Conservation (phyloP, 2,888 invertebrate species). For the Panopea generosa region DNA sequence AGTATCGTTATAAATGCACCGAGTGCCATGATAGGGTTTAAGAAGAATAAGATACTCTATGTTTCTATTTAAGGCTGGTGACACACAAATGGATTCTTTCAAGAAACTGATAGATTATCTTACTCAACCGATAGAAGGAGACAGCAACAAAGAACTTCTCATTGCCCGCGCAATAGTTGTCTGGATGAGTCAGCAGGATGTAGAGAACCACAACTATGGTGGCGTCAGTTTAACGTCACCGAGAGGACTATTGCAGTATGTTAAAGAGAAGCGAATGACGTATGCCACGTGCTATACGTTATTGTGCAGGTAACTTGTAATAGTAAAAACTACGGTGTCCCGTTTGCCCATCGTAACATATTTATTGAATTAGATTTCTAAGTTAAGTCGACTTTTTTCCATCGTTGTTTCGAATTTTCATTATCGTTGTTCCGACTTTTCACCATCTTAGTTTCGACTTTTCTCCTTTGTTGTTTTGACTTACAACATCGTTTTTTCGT, state of each 20-base stretch:
- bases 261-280: slow-evolving; percentile 38
- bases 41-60: no score
- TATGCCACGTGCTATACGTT: slow-evolving; percentile 44
- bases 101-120: slow-evolving; percentile 26
- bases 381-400: no score
- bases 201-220: slow-evolving; percentile 26
- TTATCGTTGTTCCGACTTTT: no score
- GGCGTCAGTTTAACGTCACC: slow-evolving; percentile 18
- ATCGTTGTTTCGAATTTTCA: no score
- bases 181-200: slow-evolving; percentile 44
- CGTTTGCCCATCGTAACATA: no score
- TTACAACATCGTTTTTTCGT: no score
- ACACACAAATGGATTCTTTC: slow-evolving; percentile 17
- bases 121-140: slow-evolving; percentile 1
- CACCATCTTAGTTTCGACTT: no score
- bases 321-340: no score
- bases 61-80: slow-evolving; percentile 21
- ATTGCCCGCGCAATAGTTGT: slow-evolving; percentile 40
- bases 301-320: slow-evolving; percentile 41
- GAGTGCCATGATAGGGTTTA: not conserved
- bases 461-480: no score
- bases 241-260: slow-evolving; percentile 28
- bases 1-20: not conserved
- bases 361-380: no score
- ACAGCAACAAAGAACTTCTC: not conserved